These are phyloP conservation scores for Esox masquinongy DNA, from an alignment of 2,797 vertebrate species.

Conservation along the genomic window DNA sequence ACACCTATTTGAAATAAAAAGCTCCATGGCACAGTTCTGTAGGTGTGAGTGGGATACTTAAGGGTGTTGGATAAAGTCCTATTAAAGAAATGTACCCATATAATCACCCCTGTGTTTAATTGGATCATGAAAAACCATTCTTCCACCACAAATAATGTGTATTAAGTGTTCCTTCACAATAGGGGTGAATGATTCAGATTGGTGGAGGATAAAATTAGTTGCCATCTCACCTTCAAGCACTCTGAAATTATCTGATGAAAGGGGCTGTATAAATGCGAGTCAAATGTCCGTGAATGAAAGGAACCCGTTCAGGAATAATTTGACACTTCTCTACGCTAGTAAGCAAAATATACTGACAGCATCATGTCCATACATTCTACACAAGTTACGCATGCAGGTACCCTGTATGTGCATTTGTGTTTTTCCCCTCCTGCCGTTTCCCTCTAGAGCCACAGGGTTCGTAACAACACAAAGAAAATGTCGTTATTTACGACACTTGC, in stretches of 20 bases:
- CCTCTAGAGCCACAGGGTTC: too few species aligned
- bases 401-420: too few species aligned
- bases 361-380: background rate
- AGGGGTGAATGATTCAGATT: slow-evolving; percentile 14
- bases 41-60: background rate
- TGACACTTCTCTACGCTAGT: slow-evolving; percentile 6
- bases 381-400: too few species aligned
- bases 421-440: too few species aligned
- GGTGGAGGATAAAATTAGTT: slow-evolving; percentile 26
- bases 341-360: slow-evolving; percentile 5
- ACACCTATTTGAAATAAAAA: slow-evolving; percentile 8
- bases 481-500: background rate
- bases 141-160: slow-evolving; percentile 18
- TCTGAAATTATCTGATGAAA: slow-evolving; percentile 15
- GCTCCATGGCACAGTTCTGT: slow-evolving; percentile 2
- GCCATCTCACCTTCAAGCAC: slow-evolving; percentile 20
- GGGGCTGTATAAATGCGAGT: slow-evolving; percentile 15
- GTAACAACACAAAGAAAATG: background rate
- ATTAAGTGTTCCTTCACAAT: slow-evolving; percentile 9
- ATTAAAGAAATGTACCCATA: slow-evolving; percentile 10
- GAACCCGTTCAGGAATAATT: slow-evolving; percentile 8
- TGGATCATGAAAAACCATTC: slow-evolving; percentile 26
- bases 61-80: slow-evolving; percentile 8
- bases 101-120: slow-evolving; percentile 19
- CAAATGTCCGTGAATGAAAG: slow-evolving; percentile 12